Conservation (phyloP, 2,113 vertebrate genomes). For the Vulpes lagopus region DNA sequence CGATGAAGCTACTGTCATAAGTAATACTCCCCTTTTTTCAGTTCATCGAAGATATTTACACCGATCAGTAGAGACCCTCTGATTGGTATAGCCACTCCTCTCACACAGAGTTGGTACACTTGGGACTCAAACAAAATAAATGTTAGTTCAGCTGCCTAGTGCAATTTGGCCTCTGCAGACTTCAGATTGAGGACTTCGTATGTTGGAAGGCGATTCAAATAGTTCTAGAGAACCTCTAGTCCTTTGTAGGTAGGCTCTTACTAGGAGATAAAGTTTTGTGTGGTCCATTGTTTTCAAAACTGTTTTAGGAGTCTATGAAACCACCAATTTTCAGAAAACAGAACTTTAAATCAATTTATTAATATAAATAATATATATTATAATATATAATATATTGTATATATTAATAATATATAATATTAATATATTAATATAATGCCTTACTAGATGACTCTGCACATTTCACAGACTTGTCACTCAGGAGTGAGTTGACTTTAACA, state of each 20-base stretch:
- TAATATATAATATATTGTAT: no score
- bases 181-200: background rate
- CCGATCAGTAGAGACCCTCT: background rate
- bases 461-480: background rate
- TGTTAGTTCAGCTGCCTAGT: background rate
- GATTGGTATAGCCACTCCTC: background rate
- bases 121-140: constrained; percentile 17
- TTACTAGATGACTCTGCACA: background rate
- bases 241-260: background rate
- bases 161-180: background rate
- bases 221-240: background rate
- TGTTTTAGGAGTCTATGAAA: background rate
- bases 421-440: background rate
- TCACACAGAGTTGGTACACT: background rate
- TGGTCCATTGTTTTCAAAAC: background rate
- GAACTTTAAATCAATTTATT: background rate
- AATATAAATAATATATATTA: no score
- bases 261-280: background rate
- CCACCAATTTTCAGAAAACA: background rate
- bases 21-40: background rate
- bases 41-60: background rate
- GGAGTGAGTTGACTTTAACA: background rate
- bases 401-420: no score
- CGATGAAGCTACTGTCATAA: background rate
- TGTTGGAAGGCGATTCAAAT: background rate